Conservation (phyloP, 2,888 invertebrate genomes). For the Pheosia gnoma region DNA sequence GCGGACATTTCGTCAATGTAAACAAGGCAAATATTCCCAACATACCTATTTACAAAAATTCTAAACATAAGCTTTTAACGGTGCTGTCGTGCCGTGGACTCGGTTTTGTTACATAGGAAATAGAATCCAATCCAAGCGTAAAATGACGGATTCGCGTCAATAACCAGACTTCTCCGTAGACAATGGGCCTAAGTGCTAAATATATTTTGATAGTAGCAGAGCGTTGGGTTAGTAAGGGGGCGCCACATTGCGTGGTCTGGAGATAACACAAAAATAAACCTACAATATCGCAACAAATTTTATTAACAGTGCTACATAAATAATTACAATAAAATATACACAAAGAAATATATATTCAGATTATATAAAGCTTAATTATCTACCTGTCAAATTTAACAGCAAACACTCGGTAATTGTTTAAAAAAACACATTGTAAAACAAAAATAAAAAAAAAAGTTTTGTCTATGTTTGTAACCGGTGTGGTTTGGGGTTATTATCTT, state of each 20-base stretch:
- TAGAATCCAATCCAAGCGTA: no score
- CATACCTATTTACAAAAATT: no score
- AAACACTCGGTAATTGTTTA: conserved; percentile 41
- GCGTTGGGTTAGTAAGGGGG: conserved; percentile 1
- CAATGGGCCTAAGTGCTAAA: no score
- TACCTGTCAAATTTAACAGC: conserved; percentile 58
- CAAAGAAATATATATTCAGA: conserved; percentile 59
- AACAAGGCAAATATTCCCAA: no score
- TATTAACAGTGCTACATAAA: conserved; percentile 73
- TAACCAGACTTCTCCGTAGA: no score
- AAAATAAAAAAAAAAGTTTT: conserved; percentile 17
- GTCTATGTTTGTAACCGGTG: conserved; percentile 31
- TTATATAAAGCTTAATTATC: conserved; percentile 57
- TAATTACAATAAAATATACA: conserved; percentile 72
- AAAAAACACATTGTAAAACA: conserved; percentile 27
- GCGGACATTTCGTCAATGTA: no score
- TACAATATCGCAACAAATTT: conserved; percentile 63
- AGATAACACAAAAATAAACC: conserved; percentile 33
- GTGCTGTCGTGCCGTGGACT: no score
- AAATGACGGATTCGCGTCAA: no score
- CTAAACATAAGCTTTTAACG: no score
- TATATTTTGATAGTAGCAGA: neutral
- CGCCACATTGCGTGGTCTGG: conserved; percentile 14
- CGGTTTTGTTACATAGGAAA: no score
- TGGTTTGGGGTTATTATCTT: conserved; percentile 54